Percentiles rank a stretch among this genome's conserved stretches.
Conservation (phyloP, 1,140 invertebrate genomes). For the Stratiolaelaps scimitus region DNA sequence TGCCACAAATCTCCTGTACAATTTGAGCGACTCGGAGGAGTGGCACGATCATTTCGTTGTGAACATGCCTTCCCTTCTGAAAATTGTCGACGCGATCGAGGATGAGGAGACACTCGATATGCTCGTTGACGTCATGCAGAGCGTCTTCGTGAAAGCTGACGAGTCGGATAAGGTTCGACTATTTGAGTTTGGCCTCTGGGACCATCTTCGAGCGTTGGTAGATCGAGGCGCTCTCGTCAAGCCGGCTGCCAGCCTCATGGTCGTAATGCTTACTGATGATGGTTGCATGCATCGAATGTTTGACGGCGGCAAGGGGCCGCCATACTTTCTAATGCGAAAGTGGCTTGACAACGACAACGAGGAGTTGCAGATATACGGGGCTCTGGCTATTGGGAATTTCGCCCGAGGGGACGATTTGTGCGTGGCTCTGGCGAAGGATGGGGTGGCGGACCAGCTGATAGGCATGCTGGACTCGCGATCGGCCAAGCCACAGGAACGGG, state of each 20-base stretch:
- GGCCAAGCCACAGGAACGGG: background rate
- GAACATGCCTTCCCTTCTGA: too few species aligned
- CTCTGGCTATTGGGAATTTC: constrained; percentile 75
- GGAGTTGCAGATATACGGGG: constrained; percentile 61
- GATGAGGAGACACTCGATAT: background rate
- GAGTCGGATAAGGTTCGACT: background rate
- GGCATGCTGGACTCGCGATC: constrained; percentile 48
- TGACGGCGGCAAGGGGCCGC: background rate
- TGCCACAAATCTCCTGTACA: background rate
- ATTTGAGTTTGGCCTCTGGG: background rate
- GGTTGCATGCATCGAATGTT: constrained; percentile 24
- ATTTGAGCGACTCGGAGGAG: background rate
- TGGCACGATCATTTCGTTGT: background rate
- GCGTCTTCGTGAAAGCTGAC: background rate
- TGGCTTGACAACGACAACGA: constrained; percentile 42
- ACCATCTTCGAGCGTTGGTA: background rate
- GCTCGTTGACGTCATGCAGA: constrained; percentile 1
- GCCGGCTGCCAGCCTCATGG: background rate
- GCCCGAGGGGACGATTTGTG: constrained; percentile 70
- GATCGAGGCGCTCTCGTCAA: background rate
- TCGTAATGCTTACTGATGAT: constrained; percentile 10
- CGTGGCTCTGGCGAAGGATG: constrained; percentile 61
- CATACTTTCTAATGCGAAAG: background rate
- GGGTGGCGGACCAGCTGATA: constrained; percentile 60
- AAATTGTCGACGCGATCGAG: background rate